Evolutionary conservation across 1,140 invertebrate genomes (phyloP).

Genomic region (Plectrocnemia conspersa): DNA sequence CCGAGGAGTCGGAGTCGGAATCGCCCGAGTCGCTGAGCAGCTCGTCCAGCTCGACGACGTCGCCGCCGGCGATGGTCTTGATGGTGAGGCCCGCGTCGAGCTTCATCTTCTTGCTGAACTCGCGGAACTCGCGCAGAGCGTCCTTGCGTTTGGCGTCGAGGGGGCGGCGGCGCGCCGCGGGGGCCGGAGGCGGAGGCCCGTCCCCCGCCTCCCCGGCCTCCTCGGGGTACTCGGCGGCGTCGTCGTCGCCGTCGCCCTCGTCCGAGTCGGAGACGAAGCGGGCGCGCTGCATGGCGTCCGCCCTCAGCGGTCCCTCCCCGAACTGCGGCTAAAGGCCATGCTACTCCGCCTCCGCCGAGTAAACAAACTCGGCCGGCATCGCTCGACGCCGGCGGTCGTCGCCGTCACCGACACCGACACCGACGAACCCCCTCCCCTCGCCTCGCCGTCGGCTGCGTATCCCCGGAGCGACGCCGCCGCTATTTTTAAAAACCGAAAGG

Average conservation of each 20-base stretch:
- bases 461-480: too few relatives aligned
- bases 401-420: not conserved
- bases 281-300: slow-evolving; percentile 34
- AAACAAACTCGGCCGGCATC: not conserved
- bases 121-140: slow-evolving; percentile 49
- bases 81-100: slow-evolving; percentile 51
- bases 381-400: not conserved
- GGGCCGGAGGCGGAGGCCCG: slow-evolving; percentile 38
- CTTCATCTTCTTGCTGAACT: slow-evolving; percentile 52
- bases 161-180: slow-evolving; percentile 39
- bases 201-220: slow-evolving; percentile 40
- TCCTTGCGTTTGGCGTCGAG: slow-evolving; percentile 43
- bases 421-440: too few relatives aligned
- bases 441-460: too few relatives aligned
- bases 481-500: too few relatives aligned
- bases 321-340: slow-evolving; percentile 32
- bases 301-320: slow-evolving; percentile 40
- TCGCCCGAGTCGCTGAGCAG: slow-evolving; percentile 46
- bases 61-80: slow-evolving; percentile 48
- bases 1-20: slow-evolving; percentile 38
- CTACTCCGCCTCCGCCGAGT: not conserved
- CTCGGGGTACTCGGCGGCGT: slow-evolving; percentile 38
- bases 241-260: slow-evolving; percentile 43
- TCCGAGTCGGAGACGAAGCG: slow-evolving; percentile 41
- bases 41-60: slow-evolving; percentile 50